Conservation (phyloP, 2,113 vertebrate species). For the Megaceryle torquata region DNA sequence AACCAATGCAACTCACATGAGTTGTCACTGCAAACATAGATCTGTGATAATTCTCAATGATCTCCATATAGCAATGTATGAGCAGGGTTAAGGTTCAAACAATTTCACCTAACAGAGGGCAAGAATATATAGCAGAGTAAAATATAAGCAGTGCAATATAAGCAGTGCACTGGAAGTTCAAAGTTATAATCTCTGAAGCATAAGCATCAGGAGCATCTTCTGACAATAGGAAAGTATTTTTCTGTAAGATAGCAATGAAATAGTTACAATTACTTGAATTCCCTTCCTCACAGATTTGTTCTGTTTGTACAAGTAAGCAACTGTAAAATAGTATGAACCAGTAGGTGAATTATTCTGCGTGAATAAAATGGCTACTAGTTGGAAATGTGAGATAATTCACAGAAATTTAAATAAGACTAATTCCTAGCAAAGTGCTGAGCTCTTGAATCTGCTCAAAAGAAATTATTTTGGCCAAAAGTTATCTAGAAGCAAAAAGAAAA, state of each 20-base stretch:
- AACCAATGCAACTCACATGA: fast-evolving
- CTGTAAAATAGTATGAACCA: not conserved
- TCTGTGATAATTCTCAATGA: fast-evolving
- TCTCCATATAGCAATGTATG: fast-evolving
- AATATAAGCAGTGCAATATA: not conserved
- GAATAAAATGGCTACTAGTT: not conserved
- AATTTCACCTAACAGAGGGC: not conserved
- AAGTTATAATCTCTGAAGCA: not conserved
- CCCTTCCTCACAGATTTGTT: not conserved
- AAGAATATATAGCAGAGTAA: not conserved
- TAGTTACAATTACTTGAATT: not conserved
- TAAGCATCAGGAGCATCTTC: not conserved
- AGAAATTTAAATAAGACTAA: not conserved
- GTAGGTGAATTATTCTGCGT: not conserved
- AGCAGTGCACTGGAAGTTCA: not conserved
- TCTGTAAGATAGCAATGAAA: not conserved
- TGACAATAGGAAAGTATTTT: not conserved
- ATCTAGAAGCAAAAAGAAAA: not conserved
- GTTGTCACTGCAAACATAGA: fast-evolving
- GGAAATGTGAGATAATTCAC: not conserved
- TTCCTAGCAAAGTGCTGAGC: not conserved
- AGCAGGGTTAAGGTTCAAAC: not conserved
- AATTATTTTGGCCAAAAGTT: not conserved
- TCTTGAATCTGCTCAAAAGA: constrained; percentile 10
- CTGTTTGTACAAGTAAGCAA: not conserved